Evolutionary conservation across 2,797 vertebrate genomes (phyloP), one percentile per base, ranked within the genome.

Genomic region (Sebastes vulpes): DNA sequence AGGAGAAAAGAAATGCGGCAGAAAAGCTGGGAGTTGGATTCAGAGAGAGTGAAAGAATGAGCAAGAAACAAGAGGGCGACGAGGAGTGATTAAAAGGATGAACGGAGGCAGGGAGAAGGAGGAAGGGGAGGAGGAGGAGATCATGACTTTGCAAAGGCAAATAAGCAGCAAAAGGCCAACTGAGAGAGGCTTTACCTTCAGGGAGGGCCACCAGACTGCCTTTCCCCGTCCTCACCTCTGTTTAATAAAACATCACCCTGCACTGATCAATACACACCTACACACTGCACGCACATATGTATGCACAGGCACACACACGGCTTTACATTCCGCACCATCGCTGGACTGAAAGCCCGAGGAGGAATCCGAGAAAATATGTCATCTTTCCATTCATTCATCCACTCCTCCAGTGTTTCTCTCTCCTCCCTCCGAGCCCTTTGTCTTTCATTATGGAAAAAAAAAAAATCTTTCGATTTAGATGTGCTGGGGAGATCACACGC

Each of bases 221-320:
- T 9, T 18, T 73, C 76, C 65, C 67, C 42, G 4, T 75, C 38
- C 79, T 81, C 81, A 75, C 60, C 71, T 83, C 83, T 88, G 79
- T 90, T 93, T 85, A 93, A 92, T 94, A 93, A 94, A 92, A 93
- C 89, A 94, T 94, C 67, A 67, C 28, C 72, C 65, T 56, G 70
- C 72, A 56, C 16, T 23, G 56, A 92, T 93, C 92, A 65, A 90
- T 88, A 87, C 46, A 68, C 60, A 18, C 64, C 77, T 35, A 76
- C 76, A 73, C 74, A 58, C 26, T 69, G 65, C 70, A 53, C 38
- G 18, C 54, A 56, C 48, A 53, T 35, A 26, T 50, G 48, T 50
- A 50, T 50, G 48, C 70, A 75, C 81, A 50, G 48, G 9, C 32
- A 20, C 53, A 71, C 54, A 76, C 14, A 32, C 56, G n/a, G 20